A percentile compares a stretch with the other conserved stretches of the same genome.
These are phyloP conservation scores for Fulmarus glacialis DNA, from an alignment of 2,113 vertebrate genomes.

Conservation along the genomic window DNA sequence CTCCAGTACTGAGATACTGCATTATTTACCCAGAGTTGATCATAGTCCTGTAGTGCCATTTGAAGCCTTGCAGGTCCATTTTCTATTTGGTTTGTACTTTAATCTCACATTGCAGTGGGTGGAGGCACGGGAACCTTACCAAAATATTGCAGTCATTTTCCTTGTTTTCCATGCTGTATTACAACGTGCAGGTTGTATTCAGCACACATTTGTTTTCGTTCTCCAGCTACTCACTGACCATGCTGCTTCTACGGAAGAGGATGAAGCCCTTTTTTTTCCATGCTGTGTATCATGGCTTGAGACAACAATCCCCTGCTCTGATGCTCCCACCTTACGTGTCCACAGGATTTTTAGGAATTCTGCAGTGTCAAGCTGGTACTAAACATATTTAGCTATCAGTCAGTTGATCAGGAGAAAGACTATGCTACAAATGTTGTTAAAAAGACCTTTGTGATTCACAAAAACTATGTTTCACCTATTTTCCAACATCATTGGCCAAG, in stretches of 20 bases:
- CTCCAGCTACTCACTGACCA: background rate
- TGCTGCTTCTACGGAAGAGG: background rate
- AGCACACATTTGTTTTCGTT: background rate
- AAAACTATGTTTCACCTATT: background rate
- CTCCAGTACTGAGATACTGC: background rate
- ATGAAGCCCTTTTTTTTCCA: background rate
- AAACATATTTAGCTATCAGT: background rate
- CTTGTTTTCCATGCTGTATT: background rate
- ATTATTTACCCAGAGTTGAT: background rate
- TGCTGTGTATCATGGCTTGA: background rate
- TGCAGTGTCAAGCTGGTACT: background rate
- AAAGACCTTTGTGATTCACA: background rate
- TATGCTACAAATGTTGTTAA: background rate
- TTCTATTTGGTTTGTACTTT: background rate
- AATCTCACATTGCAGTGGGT: background rate
- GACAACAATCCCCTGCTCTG: background rate
- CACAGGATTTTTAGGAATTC: background rate
- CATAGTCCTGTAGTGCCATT: background rate
- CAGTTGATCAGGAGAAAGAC: background rate
- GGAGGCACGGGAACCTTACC: background rate
- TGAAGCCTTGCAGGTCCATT: background rate
- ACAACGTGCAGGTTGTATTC: fast-evolving
- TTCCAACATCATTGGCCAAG: background rate
- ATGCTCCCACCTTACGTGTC: background rate
- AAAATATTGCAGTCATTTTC: background rate